A percentile compares a stretch with the other conserved stretches of the same genome.
Evolutionary conservation across 2,113 vertebrate species (phyloP).

Genomic region (Carassius carassius): DNA sequence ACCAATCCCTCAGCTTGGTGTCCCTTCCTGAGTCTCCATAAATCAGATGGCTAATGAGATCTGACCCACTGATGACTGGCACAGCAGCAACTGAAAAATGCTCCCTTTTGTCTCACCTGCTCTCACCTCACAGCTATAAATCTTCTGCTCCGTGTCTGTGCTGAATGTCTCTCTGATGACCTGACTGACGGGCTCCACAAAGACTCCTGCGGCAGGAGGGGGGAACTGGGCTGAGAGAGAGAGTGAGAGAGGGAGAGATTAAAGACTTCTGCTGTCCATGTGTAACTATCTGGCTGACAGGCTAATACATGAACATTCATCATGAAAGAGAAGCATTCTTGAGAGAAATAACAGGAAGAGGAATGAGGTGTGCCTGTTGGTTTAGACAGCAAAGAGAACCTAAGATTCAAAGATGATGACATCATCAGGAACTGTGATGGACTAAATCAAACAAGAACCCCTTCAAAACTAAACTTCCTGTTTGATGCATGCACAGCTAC

Average conservation of each 20-base stretch:
- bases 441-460: not conserved
- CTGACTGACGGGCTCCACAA: constrained; percentile 38
- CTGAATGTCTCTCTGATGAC: constrained; percentile 36
- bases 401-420: not conserved
- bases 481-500: not conserved
- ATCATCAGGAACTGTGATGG: not conserved
- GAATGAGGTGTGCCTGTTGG: not conserved
- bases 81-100: constrained; percentile 47
- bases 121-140: constrained; percentile 43
- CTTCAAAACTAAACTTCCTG: not conserved
- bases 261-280: constrained; percentile 11
- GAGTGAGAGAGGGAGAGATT: constrained; percentile 16
- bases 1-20: constrained; percentile 1
- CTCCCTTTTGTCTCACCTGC: constrained; percentile 44
- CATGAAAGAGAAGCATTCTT: not conserved
- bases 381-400: not conserved
- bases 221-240: not conserved
- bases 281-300: constrained; percentile 35
- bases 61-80: constrained; percentile 37
- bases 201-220: constrained; percentile 10
- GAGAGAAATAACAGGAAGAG: constrained; percentile 29
- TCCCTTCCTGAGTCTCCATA: constrained; percentile 45
- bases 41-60: constrained; percentile 51
- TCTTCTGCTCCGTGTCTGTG: constrained; percentile 47
- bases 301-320: constrained; percentile 36